A percentile compares a stretch with the other conserved stretches of the same genome.
Evolutionary conservation across 2,113 vertebrate species (phyloP).

Genomic region (Donacobius atricapilla): DNA sequence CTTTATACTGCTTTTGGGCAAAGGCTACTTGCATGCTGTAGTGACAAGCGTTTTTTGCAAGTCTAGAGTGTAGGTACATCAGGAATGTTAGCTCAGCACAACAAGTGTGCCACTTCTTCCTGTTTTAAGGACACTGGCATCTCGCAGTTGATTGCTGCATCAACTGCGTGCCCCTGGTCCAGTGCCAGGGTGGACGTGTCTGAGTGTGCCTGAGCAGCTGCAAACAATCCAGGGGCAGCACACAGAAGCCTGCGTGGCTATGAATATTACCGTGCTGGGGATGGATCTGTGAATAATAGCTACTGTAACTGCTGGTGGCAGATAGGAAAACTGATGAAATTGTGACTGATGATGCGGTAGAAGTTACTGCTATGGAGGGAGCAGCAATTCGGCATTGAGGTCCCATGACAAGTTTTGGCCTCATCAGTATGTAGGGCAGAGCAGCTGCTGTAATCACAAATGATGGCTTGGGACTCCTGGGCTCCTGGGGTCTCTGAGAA

Average conservation of each 20-base stretch:
- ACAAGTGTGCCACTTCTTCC: neutral
- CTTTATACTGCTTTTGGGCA: neutral
- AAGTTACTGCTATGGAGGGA: neutral
- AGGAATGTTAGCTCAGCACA: neutral
- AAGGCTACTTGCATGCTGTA: neutral
- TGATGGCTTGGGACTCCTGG: neutral
- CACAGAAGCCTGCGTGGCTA: neutral
- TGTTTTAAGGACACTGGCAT: neutral
- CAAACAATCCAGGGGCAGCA: neutral
- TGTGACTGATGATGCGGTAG: neutral
- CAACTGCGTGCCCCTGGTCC: neutral
- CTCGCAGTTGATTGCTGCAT: rapidly evolving
- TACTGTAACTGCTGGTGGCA: neutral
- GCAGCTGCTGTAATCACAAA: neutral
- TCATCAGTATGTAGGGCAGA: neutral
- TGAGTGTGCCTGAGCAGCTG: neutral
- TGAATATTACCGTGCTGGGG: rapidly evolving
- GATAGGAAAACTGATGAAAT: neutral
- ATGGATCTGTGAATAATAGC: neutral
- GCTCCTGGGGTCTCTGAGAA: neutral
- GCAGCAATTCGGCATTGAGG: rapidly evolving
- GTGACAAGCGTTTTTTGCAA: neutral
- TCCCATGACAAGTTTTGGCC: neutral
- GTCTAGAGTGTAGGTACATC: neutral
- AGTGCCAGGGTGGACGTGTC: rapidly evolving